Evolutionary conservation across 2,113 vertebrate genomes (phyloP), one percentile per base, ranked within the genome.

Genomic region (Xiphorhynchus elegans): DNA sequence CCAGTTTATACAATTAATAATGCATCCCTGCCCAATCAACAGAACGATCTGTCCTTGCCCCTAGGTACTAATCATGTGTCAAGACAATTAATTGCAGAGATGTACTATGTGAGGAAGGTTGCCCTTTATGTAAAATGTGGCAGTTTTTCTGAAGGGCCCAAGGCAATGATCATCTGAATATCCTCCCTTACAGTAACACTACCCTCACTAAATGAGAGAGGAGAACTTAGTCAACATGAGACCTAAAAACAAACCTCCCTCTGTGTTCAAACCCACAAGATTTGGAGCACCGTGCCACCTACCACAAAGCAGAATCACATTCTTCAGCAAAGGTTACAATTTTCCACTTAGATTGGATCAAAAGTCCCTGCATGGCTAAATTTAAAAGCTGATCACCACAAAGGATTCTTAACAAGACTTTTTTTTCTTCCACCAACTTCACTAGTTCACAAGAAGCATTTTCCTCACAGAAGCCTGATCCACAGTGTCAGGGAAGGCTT

Each of bases 1-100:
- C 64, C 95, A 68, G 90, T 78, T 96, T 55, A 84, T 40, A n/a
- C 68, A 81, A 96, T 96, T 97, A 96, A 93, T 96, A 96, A 96
- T 0, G 1, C 93, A 75, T 89, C 90, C 69, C 89, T 89, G 86
- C 90, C 86, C 93, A 75, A 89, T 82, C 88, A 96, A 84, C 92
- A 93, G 86, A 96, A 93, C 9, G 25, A 87, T 90, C 69, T 0
- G 73, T 93, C 92, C 94, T 95, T 95, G 95, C 95, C 95, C 93
- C 92, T 47, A 89, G 96, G 95, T 93, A 84, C 86, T 92, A 92
- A 95, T 90, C 90, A 84, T 89, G 69, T 95, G 96, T 96, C 96
- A 87, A 93, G 92, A 81, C 88, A 95, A 95, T 94, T 93, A 96
- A 96, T 84, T 72, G 92, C 93, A 87, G 83, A 5, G 9, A 88